phyloP scores from a whole-genome alignment of 1,140 invertebrate species.

The Teleopsis dalmanni region DNA sequence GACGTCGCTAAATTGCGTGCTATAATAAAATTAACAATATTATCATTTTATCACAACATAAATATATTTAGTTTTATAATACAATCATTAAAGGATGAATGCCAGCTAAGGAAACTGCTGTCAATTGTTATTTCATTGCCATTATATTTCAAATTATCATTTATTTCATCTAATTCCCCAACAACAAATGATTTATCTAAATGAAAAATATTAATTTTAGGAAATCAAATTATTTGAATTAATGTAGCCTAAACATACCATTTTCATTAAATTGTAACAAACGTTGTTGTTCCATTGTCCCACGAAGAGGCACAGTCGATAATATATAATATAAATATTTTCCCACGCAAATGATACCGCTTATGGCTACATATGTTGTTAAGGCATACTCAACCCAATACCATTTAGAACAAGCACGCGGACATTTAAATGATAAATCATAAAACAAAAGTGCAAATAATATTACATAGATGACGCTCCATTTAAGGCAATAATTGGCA shows the following conservation, averaged over 20 bases:
- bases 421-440: conserved; percentile 26
- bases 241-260: conserved; percentile 12
- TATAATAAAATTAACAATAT: neutral
- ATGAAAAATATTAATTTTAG: neutral
- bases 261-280: conserved; percentile 37
- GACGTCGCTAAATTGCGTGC: conserved; percentile 7
- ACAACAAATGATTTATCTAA: conserved; percentile 26
- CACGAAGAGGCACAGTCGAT: conserved; percentile 26
- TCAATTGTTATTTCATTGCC: too few species aligned
- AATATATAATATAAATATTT: conserved; percentile 40
- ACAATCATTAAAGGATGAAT: conserved; percentile 40
- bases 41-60: neutral
- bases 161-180: conserved; percentile 10
- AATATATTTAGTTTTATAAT: neutral
- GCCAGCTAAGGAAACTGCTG: conserved; percentile 33
- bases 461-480: conserved; percentile 26
- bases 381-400: conserved; percentile 41
- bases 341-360: conserved; percentile 42
- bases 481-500: conserved; percentile 29
- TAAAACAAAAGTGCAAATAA: conserved; percentile 24
- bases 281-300: conserved; percentile 39
- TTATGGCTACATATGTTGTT: conserved; percentile 30
- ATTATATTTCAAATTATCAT: neutral
- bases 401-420: conserved; percentile 13
- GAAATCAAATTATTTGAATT: neutral